A percentile compares a stretch with the other conserved stretches of the same genome.
Conservation (phyloP, 1,140 invertebrate genomes). For the Melitaea cinxia region DNA sequence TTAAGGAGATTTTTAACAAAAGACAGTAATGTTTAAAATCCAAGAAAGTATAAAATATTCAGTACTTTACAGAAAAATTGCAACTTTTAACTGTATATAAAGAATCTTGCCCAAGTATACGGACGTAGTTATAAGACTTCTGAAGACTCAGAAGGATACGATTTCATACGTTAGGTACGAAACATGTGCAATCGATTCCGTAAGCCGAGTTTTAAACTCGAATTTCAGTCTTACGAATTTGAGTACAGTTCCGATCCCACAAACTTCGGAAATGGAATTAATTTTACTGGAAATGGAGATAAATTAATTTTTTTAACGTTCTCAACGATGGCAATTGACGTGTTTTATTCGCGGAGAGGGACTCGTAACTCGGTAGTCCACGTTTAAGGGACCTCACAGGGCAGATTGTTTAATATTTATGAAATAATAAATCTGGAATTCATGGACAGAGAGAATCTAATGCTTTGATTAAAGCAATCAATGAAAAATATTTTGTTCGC, state of each 20-base stretch:
- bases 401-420: slow-evolving; percentile 26
- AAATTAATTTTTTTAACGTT: slow-evolving; percentile 12
- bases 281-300: not conserved
- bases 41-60: too few species aligned
- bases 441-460: slow-evolving; percentile 13
- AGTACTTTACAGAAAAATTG: too few species aligned
- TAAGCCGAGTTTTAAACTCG: not conserved
- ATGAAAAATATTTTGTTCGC: not conserved
- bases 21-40: too few species aligned
- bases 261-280: not conserved
- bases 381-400: slow-evolving; percentile 19
- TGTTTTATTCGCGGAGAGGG: slow-evolving; percentile 18
- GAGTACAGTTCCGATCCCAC: not conserved
- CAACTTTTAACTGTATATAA: too few species aligned
- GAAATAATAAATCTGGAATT: slow-evolving; percentile 22
- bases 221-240: not conserved
- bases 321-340: slow-evolving; percentile 10
- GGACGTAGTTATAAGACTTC: not conserved
- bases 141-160: not conserved
- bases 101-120: too few species aligned
- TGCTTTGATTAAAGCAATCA: slow-evolving; percentile 15
- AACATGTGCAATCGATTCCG: not conserved
- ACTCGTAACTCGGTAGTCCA: slow-evolving; percentile 14
- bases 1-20: too few species aligned
- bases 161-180: not conserved